Evolutionary conservation across 2,797 vertebrate genomes (phyloP), one percentile per base, ranked within the genome.

Genomic region (Sternarchorhynchus goeldii): DNA sequence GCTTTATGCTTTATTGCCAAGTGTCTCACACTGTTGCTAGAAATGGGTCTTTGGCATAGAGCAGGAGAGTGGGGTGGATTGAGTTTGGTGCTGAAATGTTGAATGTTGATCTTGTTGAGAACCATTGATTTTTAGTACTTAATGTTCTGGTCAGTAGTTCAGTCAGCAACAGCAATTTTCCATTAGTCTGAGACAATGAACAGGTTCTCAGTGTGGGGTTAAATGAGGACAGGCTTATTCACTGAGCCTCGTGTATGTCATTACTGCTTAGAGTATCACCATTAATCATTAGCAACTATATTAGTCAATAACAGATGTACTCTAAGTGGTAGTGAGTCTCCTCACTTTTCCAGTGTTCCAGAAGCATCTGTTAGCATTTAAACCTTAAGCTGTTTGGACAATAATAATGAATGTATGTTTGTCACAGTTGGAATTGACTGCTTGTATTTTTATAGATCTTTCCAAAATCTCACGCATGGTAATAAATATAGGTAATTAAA

Each of bases 91-190:
- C 14, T 50, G 57, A 34, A 75, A 39, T 55, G 31, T 6, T 63
- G 45, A 59, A 64, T 56, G 65, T 39, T 80, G 39, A 34, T 64
- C 39, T 31, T 79, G 55, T 70, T 53, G 73, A 45, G 21, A 56
- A 32, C 17, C 57, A 81, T 81, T 69, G 69, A 79, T 77, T 58
- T 73, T 79, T 67, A 77, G 62, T 36, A 32, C 69, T 68, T 62
- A 77, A 59, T 77, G 58, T 71, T 56, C 39, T 78, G 58, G 66
- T 73, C 62, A 25, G 55, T 74, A 68, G 77, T 53, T 32, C 31
- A 64, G 71, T 75, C 50, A 45, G 63, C 70, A 70, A 56, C 62
- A 75, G 31, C 6, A 50, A 75, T 79, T 74, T 79, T 21, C 45
- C 34, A 58, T 75, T 80, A 74, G 81, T 68, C 41, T 72, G 41